Conservation (phyloP, 2,113 vertebrate species). For the Dromiciops gliroides region DNA sequence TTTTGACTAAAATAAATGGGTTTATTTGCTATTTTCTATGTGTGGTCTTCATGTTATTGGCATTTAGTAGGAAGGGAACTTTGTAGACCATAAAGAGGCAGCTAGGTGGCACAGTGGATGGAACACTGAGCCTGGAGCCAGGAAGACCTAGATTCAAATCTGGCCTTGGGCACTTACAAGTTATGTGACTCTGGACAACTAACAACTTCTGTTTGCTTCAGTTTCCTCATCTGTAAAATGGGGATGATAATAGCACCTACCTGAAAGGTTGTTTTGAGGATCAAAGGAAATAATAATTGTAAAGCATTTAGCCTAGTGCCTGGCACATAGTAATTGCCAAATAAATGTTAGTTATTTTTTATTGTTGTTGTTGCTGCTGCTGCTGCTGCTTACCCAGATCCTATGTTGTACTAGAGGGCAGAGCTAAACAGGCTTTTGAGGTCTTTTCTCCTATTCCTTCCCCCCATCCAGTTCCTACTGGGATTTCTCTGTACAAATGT, state of each 20-base stretch:
- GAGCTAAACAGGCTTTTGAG: not conserved
- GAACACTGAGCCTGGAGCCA: not conserved
- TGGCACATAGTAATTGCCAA: not conserved
- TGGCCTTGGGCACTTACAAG: not conserved
- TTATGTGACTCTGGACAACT: not conserved
- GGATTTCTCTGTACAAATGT: not conserved
- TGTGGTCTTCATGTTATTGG: not conserved
- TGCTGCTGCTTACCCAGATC: not conserved
- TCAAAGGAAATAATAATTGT: not conserved
- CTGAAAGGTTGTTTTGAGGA: not conserved
- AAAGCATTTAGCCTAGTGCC: not conserved
- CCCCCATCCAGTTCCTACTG: not conserved
- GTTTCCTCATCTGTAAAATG: not conserved
- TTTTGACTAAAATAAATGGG: not conserved
- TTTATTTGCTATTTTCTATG: not conserved
- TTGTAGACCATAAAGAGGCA: not conserved
- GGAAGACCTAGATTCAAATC: not conserved
- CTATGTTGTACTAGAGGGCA: not conserved
- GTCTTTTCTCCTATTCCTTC: not conserved
- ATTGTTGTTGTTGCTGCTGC: no score
- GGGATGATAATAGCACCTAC: not conserved
- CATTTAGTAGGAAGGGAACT: not conserved
- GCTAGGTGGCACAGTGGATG: not conserved
- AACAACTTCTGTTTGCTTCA: not conserved
- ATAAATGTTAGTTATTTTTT: not conserved